Conservation (phyloP, 2,888 invertebrate species). For the Phengaris alcon region DNA sequence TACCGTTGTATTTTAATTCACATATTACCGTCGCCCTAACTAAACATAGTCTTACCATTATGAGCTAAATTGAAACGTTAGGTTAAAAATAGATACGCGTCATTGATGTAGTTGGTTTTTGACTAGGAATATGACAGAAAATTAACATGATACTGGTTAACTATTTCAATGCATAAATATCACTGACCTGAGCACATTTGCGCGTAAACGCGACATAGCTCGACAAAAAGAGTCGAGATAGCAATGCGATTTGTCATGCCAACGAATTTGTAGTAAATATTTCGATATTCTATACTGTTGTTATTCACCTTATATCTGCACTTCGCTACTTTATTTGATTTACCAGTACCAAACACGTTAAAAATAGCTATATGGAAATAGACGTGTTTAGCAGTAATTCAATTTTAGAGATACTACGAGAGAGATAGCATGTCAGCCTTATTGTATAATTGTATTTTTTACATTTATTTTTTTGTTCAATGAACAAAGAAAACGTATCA, state of each 20-base stretch:
- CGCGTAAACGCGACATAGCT: not conserved
- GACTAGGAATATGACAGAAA: slow-evolving; percentile 11
- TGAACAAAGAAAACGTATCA: not conserved
- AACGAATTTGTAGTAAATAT: not conserved
- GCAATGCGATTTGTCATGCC: no score
- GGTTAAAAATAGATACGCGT: not conserved
- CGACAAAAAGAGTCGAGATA: not conserved
- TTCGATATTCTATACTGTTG: not conserved
- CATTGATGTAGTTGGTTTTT: not conserved
- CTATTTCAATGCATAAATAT: not conserved
- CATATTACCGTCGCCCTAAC: not conserved
- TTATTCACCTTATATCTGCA: not conserved
- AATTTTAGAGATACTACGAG: no score
- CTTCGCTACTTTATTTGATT: no score
- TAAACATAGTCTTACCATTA: slow-evolving; percentile 4
- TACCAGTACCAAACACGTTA: no score
- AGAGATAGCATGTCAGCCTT: no score
- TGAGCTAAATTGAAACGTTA: not conserved
- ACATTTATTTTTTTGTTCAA: not conserved
- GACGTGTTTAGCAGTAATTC: no score
- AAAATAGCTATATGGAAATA: no score
- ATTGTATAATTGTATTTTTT: no score
- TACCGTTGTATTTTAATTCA: not conserved
- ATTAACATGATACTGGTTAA: not conserved
- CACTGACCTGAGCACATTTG: not conserved